Evolutionary conservation across 2,113 vertebrate genomes (phyloP).

Genomic region (Gopherus evgoodei): DNA sequence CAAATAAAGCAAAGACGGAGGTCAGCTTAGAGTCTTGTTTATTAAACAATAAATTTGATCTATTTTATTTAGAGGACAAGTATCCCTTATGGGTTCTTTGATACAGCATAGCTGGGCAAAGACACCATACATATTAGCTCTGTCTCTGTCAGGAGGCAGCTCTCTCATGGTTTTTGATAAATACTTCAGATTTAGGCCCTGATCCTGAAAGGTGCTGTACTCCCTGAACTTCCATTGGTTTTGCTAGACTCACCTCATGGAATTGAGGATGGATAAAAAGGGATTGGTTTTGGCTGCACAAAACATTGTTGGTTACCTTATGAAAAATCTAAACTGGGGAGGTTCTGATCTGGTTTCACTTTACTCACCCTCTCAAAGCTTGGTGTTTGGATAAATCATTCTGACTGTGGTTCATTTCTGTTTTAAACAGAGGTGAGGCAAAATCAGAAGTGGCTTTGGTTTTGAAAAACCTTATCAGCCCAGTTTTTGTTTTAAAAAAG

Average conservation of each 20-base stretch:
- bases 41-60: background rate
- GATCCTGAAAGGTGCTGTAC: background rate
- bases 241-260: background rate
- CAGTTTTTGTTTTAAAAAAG: background rate
- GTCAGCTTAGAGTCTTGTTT: background rate
- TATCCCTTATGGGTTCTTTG: constrained; percentile 14
- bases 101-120: background rate
- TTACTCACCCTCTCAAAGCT: background rate
- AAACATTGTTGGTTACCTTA: background rate
- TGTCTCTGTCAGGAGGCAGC: background rate
- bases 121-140: background rate
- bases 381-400: background rate
- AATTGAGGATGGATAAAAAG: background rate
- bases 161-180: background rate
- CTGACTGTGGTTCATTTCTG: background rate
- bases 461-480: background rate
- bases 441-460: background rate
- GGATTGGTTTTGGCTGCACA: background rate
- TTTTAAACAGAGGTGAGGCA: background rate
- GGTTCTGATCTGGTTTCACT: background rate
- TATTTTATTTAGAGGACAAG: constrained; percentile 6
- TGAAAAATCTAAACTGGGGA: background rate
- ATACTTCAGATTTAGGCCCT: background rate
- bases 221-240: background rate
- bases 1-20: background rate